These are phyloP conservation scores for Drosophila kanapiae DNA, from an alignment of 1,140 invertebrate genomes.

Conservation along the genomic window DNA sequence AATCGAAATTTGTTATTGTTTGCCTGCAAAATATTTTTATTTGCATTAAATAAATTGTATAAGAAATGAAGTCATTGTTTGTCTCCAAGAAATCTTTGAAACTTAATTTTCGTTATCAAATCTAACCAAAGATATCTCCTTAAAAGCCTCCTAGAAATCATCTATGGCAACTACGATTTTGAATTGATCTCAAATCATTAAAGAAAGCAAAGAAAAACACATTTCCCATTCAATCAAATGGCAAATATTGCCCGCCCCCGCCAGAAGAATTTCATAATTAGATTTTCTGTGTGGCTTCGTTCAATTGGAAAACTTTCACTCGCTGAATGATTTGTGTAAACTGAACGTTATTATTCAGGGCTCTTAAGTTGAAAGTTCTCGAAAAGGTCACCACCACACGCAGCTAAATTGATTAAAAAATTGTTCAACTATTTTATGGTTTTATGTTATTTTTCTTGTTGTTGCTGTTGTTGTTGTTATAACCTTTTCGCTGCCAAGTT, in stretches of 20 bases:
- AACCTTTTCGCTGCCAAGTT: slow-evolving; percentile 40
- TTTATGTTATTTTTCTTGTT: slow-evolving; percentile 6
- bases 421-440: slow-evolving; percentile 43
- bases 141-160: neutral
- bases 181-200: slow-evolving; percentile 7
- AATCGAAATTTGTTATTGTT: too few species aligned
- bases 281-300: slow-evolving; percentile 24
- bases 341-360: slow-evolving; percentile 5
- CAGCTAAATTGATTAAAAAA: slow-evolving; percentile 50
- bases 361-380: slow-evolving; percentile 20
- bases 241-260: slow-evolving; percentile 3
- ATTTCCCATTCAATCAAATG: slow-evolving; percentile 1
- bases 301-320: slow-evolving; percentile 31
- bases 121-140: too few species aligned
- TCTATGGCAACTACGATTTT: neutral
- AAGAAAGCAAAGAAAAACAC: slow-evolving; percentile 4
- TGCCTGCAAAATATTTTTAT: too few species aligned
- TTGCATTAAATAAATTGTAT: too few species aligned
- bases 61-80: too few species aligned
- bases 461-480: slow-evolving; percentile 24
- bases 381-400: slow-evolving; percentile 23
- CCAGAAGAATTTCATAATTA: slow-evolving; percentile 32
- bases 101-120: too few species aligned
- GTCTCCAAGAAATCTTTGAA: too few species aligned
- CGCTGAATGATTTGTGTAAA: slow-evolving; percentile 24